These are phyloP conservation scores for Caenorhabditis panamensis DNA, from an alignment of 2,888 invertebrate species.

Conservation along the genomic window DNA sequence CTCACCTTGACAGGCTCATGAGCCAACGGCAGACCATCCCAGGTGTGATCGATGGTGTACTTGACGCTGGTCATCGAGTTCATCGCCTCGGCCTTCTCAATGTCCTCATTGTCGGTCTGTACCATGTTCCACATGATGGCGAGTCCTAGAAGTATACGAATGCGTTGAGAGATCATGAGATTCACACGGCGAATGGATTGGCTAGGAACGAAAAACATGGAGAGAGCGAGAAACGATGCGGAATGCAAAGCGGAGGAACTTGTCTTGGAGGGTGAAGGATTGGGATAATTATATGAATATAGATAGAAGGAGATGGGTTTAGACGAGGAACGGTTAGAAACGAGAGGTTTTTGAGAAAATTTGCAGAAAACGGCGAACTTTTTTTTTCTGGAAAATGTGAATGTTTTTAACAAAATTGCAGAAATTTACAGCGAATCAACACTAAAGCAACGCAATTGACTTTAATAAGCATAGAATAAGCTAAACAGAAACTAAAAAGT, in stretches of 20 bases:
- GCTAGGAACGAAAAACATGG: too few relatives aligned
- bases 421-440: too few relatives aligned
- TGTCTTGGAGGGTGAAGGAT: constrained; percentile 17
- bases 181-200: too few relatives aligned
- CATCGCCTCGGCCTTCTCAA: constrained; percentile 59
- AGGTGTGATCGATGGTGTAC: constrained; percentile 75
- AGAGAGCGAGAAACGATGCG: constrained; percentile 26
- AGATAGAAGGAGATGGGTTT: too few relatives aligned
- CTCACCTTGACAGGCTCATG: constrained; percentile 76
- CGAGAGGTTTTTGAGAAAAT: background rate
- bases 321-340: too few relatives aligned
- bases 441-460: too few relatives aligned
- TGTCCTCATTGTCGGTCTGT: constrained; percentile 53
- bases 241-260: constrained; percentile 23
- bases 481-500: too few relatives aligned
- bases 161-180: background rate
- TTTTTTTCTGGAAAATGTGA: too few relatives aligned
- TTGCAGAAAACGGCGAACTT: too few relatives aligned
- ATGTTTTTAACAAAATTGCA: too few relatives aligned
- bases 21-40: constrained; percentile 77
- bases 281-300: constrained; percentile 16
- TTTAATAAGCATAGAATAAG: too few relatives aligned
- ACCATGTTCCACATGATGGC: constrained; percentile 44
- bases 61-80: constrained; percentile 70
- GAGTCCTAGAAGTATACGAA: constrained; percentile 23